These are phyloP conservation scores for Pogonocherus hispidulus DNA, from an alignment of 2,888 invertebrate species.

Conservation along the genomic window DNA sequence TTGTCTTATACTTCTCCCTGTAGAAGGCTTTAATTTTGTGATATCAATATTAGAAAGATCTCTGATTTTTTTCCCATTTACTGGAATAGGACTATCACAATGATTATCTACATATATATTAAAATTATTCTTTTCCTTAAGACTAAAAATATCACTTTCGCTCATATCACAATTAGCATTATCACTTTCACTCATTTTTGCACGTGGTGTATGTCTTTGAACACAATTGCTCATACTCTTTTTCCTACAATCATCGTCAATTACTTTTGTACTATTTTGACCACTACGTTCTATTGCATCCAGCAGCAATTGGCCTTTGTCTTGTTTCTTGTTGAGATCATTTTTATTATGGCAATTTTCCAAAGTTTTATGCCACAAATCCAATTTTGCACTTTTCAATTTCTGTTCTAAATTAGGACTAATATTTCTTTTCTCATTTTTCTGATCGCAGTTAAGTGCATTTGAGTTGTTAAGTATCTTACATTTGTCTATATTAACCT, in stretches of 20 bases:
- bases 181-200: conserved; percentile 62
- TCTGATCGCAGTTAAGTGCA: not conserved
- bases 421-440: conserved; percentile 37
- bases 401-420: conserved; percentile 38
- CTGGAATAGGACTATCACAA: conserved; percentile 66
- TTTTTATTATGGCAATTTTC: conserved; percentile 51
- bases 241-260: no score
- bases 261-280: conserved; percentile 51
- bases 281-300: conserved; percentile 67
- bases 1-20: conserved; percentile 56
- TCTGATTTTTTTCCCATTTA: conserved; percentile 47
- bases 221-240: conserved; percentile 45
- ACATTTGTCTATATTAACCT: conserved; percentile 51
- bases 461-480: conserved; percentile 44
- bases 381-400: conserved; percentile 41
- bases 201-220: conserved; percentile 38
- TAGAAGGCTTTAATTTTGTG: conserved; percentile 37
- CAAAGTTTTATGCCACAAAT: conserved; percentile 35
- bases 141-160: conserved; percentile 68
- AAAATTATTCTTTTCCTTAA: conserved; percentile 63
- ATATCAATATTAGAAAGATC: conserved; percentile 51
- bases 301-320: conserved; percentile 64
- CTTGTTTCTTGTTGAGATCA: conserved; percentile 62
- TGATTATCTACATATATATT: conserved; percentile 63
- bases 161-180: conserved; percentile 63